These are phyloP conservation scores for Eulemur albifrons DNA, from an alignment of 2,797 vertebrate species.

Conservation along the genomic window DNA sequence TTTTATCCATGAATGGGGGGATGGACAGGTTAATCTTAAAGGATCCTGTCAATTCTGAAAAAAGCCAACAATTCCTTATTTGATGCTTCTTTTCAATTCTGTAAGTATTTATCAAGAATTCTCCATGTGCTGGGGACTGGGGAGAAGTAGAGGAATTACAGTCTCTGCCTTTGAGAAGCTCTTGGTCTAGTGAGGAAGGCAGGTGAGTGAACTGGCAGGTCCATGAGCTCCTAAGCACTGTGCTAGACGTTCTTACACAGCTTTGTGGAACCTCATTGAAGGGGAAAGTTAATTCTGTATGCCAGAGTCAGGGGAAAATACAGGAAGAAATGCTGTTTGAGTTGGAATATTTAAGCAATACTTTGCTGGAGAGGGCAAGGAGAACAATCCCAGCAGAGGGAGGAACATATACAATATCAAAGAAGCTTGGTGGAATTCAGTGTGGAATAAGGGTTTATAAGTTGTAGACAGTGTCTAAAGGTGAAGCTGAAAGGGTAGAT, in stretches of 20 bases:
- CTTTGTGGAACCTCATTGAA: not conserved
- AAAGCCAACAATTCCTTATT: not conserved
- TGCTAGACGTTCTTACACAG: not conserved
- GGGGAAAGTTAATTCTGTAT: not conserved
- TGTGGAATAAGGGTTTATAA: not conserved
- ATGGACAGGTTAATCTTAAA: slow-evolving; percentile 7
- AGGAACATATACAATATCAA: not conserved
- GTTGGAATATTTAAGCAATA: not conserved
- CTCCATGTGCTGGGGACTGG: not conserved
- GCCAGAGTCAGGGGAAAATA: not conserved
- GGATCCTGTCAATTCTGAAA: not conserved
- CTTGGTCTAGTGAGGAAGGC: not conserved
- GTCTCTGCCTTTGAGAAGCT: not conserved
- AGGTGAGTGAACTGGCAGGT: not conserved
- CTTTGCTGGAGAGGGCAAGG: not conserved
- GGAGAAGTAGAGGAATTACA: not conserved
- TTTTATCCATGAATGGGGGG: not conserved
- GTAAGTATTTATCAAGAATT: slow-evolving; percentile 6
- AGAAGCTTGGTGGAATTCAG: not conserved
- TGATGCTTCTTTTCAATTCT: slow-evolving; percentile 1
- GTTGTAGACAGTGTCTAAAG: not conserved
- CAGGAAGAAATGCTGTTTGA: not conserved
- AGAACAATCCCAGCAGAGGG: not conserved
- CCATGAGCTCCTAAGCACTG: not conserved
- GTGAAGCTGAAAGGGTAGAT: not conserved